These are phyloP conservation scores for Chinchilla lanigera DNA, from an alignment of 2,113 vertebrate species.

Conservation along the genomic window DNA sequence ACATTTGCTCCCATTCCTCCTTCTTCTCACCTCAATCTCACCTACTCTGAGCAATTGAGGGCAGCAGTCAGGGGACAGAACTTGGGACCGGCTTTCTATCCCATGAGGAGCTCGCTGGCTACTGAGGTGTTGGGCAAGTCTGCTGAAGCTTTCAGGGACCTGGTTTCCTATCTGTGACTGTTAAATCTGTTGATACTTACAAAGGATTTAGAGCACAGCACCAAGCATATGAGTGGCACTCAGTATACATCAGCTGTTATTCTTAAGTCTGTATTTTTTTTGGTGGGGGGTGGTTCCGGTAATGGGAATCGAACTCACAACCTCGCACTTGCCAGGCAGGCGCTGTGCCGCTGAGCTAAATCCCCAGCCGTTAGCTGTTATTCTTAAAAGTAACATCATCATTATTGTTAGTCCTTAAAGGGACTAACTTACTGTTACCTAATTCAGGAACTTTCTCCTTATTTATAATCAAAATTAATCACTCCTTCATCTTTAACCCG, in stretches of 20 bases:
- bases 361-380: too few species aligned
- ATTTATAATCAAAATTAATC: background rate
- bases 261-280: too few species aligned
- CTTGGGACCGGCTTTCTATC: background rate
- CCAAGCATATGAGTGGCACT: background rate
- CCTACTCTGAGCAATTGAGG: background rate
- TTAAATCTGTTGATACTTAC: accelerated
- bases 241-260: background rate
- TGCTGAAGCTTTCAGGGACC: background rate
- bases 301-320: too few species aligned
- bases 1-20: too few species aligned
- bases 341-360: too few species aligned
- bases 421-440: too few species aligned
- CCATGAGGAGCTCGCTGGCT: background rate
- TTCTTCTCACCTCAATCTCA: background rate
- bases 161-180: background rate
- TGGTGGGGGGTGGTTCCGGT: too few species aligned
- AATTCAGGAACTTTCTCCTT: background rate
- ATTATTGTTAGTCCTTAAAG: background rate
- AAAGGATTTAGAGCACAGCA: background rate
- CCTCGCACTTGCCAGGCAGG: too few species aligned
- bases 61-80: too few species aligned
- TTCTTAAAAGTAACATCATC: background rate
- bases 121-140: too few species aligned
- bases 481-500: background rate